Evolutionary conservation across 1,140 invertebrate genomes (phyloP).

Genomic region (Euura lappo): DNA sequence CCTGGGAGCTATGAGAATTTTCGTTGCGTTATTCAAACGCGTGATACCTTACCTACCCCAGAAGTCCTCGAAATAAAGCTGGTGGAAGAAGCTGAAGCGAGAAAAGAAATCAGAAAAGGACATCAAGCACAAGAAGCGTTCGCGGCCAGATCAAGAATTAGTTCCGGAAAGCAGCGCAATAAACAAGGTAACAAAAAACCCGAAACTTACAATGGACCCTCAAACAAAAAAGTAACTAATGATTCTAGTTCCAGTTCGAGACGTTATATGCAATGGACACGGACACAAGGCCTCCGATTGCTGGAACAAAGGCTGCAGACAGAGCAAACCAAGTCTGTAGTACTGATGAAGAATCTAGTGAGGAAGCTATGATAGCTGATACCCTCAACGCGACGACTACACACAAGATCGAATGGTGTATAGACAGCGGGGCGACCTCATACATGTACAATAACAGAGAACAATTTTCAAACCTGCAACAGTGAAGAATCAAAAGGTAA

Average conservation of each 20-base stretch:
- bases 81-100: conserved; percentile 28
- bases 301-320: neutral
- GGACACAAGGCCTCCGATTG: conserved; percentile 15
- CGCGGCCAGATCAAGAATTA: neutral
- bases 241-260: no score
- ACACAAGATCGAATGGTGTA: no score
- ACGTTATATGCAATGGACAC: conserved; percentile 5
- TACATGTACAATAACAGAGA: conserved; percentile 12
- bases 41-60: conserved; percentile 32
- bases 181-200: conserved; percentile 11
- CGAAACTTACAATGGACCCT: neutral
- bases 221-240: conserved; percentile 10
- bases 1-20: conserved; percentile 33
- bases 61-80: conserved; percentile 35
- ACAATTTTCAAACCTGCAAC: neutral
- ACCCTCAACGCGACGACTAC: neutral
- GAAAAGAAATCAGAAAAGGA: neutral
- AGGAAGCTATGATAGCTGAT: conserved; percentile 1
- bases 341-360: neutral
- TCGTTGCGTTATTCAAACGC: conserved; percentile 32
- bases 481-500: neutral
- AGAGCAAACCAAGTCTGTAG: no score
- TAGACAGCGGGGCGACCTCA: conserved; percentile 16
- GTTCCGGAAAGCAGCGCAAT: no score
- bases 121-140: neutral